These are phyloP conservation scores for Silurus meridionalis DNA, from an alignment of 2,113 vertebrate genomes.

Conservation along the genomic window DNA sequence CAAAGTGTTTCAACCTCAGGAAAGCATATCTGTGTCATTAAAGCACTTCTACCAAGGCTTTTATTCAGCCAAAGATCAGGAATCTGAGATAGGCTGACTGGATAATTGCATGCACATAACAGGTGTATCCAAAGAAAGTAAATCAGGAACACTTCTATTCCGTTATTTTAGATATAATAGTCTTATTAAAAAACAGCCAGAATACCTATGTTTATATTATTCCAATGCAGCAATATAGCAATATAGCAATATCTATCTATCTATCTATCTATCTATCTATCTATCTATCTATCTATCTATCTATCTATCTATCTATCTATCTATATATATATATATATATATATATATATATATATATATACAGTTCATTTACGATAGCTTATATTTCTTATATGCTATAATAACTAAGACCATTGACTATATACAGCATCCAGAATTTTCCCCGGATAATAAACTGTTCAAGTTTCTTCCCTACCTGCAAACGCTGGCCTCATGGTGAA, in stretches of 20 bases:
- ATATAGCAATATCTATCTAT: too few relatives aligned
- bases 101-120: background rate
- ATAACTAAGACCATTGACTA: too few relatives aligned
- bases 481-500: conserved; percentile 94
- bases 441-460: background rate
- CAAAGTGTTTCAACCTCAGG: background rate
- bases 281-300: too few relatives aligned
- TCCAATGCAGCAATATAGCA: background rate
- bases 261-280: too few relatives aligned
- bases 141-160: background rate
- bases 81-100: background rate
- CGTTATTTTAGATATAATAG: too few relatives aligned
- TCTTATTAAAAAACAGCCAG: background rate
- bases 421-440: too few relatives aligned
- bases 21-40: background rate
- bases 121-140: background rate
- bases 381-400: too few relatives aligned
- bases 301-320: too few relatives aligned
- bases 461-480: conserved; percentile 75
- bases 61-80: background rate
- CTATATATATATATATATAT: too few relatives aligned
- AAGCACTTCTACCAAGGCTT: background rate
- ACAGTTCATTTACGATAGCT: too few relatives aligned
- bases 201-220: background rate
- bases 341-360: too few relatives aligned